Conservation (phyloP, 2,797 vertebrate species). For the Neosilurus mollespiculum region DNA sequence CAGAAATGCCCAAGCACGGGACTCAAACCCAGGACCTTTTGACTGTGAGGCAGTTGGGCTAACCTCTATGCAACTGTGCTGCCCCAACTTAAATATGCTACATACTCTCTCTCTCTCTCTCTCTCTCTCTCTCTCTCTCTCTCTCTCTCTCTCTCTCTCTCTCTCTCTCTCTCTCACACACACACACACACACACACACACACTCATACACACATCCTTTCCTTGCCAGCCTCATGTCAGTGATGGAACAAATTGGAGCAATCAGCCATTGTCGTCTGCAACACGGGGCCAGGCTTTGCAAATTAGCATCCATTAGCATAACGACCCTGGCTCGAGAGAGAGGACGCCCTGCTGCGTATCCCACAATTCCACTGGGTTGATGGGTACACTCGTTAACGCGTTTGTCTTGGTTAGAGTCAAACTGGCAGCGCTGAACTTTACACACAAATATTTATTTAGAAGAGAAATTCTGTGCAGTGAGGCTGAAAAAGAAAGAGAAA, state of each 20-base stretch:
- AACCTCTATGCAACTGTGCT: too few relatives aligned
- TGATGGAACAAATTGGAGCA: slow-evolving; percentile 69
- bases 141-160: too few relatives aligned
- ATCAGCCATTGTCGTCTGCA: slow-evolving; percentile 68
- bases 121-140: too few relatives aligned
- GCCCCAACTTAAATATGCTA: too few relatives aligned
- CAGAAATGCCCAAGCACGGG: too few relatives aligned
- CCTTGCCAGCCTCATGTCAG: slow-evolving; percentile 71
- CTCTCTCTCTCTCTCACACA: not conserved
- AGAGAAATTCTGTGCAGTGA: slow-evolving; percentile 66
- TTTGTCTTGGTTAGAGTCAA: slow-evolving; percentile 79
- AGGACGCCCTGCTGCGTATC: slow-evolving; percentile 59
- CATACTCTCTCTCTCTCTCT: too few relatives aligned
- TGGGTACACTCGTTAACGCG: slow-evolving; percentile 70
- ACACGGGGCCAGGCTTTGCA: slow-evolving; percentile 66
- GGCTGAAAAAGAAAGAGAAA: not conserved
- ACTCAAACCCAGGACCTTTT: too few relatives aligned
- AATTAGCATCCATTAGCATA: slow-evolving; percentile 78
- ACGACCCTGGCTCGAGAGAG: slow-evolving; percentile 73
- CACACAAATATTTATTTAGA: slow-evolving; percentile 74
- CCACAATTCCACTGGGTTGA: slow-evolving; percentile 46
- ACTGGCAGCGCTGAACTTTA: slow-evolving; percentile 77
- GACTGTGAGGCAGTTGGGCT: too few relatives aligned
- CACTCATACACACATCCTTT: slow-evolving; percentile 9
- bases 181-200: slow-evolving; percentile 5